Evolutionary conservation across 2,888 invertebrate genomes (phyloP), one percentile per base, ranked within the genome.

Genomic region (Anoncus sp.): DNA sequence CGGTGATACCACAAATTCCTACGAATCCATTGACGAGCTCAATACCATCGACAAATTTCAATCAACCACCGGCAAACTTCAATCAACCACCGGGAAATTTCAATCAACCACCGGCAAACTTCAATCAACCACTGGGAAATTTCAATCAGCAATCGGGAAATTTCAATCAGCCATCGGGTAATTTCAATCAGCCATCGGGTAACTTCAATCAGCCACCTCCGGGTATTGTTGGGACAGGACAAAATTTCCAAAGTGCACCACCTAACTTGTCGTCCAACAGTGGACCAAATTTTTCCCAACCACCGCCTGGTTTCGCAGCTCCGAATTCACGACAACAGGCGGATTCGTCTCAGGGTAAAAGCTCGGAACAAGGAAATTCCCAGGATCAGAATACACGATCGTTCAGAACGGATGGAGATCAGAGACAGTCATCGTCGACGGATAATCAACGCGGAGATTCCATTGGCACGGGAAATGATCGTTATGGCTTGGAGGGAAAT

Each of bases 1-100:
- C 77, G 20, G 71, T 67, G 31, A 84, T 83, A 67, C 81, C 82
- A 24, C 55, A 82, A n/a, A 47, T 81, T 24, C 53, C 80, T 7
- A 80, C 77, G 6, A 75, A 84, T n/a, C 79, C 85, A n/a, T 76
- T 81, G 22, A 74, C 82, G 43, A 62, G 80, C 31, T 27, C 45
- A 24, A 73, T 82, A 59, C 73, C 84, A 38, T 71, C 76, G 27
- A 59, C 84, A 2, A 77, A 66, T 65, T 73, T 57, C 10, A 75
- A 65, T 62, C 66, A 72, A 53, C 45, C 60, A 9, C 66, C 78
- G 24, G 20, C 55, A 3, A 59, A 59, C 20, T 69, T 63, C 45
- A 77, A 57, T 72, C 65, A 73, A 10, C 51, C 70, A n/a, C 57
- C 55, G 14, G 65, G 40, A 16, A 74, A 60, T 35, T 69, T 72